Evolutionary conservation across 2,888 invertebrate genomes (phyloP), one percentile per base, ranked within the genome.

Genomic region (Calliopum simillimum): DNA sequence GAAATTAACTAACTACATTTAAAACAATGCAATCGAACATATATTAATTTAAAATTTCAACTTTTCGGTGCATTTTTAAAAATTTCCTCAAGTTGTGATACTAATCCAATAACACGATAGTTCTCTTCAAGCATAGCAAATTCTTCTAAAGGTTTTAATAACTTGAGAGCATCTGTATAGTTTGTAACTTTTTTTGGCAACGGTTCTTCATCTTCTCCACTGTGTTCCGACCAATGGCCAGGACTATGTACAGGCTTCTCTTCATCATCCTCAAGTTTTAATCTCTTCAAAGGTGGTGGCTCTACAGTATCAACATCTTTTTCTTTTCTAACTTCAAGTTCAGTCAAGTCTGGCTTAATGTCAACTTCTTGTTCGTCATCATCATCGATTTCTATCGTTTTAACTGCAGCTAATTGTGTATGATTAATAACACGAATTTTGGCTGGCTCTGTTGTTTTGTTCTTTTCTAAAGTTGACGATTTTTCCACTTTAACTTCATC

Each of bases 31-130:
- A 69, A 53, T 59, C 2, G 41, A n/a, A 2, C 4, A 16, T 12
- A 16, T 1, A 21, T 6, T 41, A 13, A 65, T 4, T 43, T 41
- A 0, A 21, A 55, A 19, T 19, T 55, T 53, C 21, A 43, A 46
- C 46, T 13, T 55, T 59, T 56, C 6, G 67, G 62, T 6, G 73
- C 67, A 53, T 75, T 76, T 51, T 80, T 79, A n/a, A 84, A 82
- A 41, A 84, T 77, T 56, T 81, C 78, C 44, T 83, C 82, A 21
- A 85, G 74, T 65, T 85, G 85, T 3, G 81, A 77, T 23, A 85
- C 78, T 43, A 85, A 73, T 3, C 84, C 85, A 49, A 85, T 85
- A 44, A 80, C 84, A 19, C 85, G 80, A 74, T 81, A 84, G 68
- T 85, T 83, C 59, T 84, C 84, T 68, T 80, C 79, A 23, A 84